These are phyloP conservation scores for Archips xylosteana DNA, from an alignment of 2,888 invertebrate genomes.

Conservation along the genomic window DNA sequence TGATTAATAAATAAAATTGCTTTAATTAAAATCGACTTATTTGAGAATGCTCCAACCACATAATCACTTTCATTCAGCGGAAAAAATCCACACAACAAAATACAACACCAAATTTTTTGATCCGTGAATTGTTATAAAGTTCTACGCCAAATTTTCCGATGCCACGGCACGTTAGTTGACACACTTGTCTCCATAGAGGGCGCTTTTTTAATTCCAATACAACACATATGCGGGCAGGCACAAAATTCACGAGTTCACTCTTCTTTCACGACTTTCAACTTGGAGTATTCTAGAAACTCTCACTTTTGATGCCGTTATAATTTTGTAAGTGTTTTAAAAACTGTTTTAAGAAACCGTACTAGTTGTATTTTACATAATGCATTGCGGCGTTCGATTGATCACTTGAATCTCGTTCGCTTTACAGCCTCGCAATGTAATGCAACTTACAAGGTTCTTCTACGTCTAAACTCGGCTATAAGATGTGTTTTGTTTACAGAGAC, in stretches of 20 bases:
- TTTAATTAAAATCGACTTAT: not conserved
- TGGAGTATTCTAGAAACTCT: too few species aligned
- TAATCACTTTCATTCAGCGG: not conserved
- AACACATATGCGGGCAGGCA: constrained; percentile 2
- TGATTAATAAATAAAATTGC: not conserved
- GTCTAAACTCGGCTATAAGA: not conserved
- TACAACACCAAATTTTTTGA: too few species aligned
- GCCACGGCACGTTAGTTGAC: constrained; percentile 11
- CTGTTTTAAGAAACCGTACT: not conserved
- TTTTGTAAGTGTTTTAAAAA: not conserved
- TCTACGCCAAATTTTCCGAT: constrained; percentile 18
- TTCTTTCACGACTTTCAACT: not conserved
- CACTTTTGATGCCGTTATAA: too few species aligned
- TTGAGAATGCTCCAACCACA: not conserved
- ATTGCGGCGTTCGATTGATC: too few species aligned
- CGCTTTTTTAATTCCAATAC: not conserved
- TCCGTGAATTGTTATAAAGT: not conserved
- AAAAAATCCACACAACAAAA: not conserved
- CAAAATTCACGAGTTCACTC: not conserved
- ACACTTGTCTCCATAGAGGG: not conserved
- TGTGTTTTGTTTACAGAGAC: constrained; percentile 3
- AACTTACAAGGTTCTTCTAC: too few species aligned
- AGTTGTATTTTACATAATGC: too few species aligned
- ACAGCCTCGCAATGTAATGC: too few species aligned
- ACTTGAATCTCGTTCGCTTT: too few species aligned